Conservation (phyloP, 2,888 invertebrate genomes). For the Tethea ocularis region DNA sequence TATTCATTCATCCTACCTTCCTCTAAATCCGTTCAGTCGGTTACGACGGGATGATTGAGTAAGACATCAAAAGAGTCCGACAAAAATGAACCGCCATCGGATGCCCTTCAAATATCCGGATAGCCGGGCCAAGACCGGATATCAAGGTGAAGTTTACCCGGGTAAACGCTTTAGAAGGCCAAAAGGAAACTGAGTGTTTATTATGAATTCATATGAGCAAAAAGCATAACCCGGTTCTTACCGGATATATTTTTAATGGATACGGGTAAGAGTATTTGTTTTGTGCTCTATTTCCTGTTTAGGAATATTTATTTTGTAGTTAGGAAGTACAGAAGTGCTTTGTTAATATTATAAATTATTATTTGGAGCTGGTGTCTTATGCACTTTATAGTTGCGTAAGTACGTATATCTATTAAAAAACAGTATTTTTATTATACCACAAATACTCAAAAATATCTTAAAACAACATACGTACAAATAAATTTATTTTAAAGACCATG, state of each 20-base stretch:
- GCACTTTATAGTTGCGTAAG: no score
- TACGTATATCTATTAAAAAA: no score
- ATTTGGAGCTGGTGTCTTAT: no score
- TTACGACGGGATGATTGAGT: no score
- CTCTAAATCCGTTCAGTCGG: no score
- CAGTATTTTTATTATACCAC: no score
- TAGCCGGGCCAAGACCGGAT: conserved; percentile 39
- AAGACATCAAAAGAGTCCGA: no score
- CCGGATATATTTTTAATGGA: conserved; percentile 7
- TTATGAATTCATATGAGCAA: conserved; percentile 2
- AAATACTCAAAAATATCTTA: no score
- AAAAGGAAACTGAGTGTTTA: not conserved
- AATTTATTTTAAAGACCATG: not conserved
- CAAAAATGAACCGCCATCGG: conserved; percentile 20
- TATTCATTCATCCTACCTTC: no score
- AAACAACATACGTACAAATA: no score
- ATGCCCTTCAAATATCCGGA: conserved; percentile 25
- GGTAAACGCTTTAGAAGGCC: conserved; percentile 16
- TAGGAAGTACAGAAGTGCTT: not conserved
- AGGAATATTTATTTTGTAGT: not conserved
- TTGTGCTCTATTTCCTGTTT: not conserved
- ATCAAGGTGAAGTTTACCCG: conserved; percentile 31
- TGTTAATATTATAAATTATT: not conserved
- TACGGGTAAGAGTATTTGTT: not conserved
- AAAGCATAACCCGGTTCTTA: not conserved